Evolutionary conservation across 2,797 vertebrate genomes (phyloP).

Genomic region (Mergus octosetaceus): DNA sequence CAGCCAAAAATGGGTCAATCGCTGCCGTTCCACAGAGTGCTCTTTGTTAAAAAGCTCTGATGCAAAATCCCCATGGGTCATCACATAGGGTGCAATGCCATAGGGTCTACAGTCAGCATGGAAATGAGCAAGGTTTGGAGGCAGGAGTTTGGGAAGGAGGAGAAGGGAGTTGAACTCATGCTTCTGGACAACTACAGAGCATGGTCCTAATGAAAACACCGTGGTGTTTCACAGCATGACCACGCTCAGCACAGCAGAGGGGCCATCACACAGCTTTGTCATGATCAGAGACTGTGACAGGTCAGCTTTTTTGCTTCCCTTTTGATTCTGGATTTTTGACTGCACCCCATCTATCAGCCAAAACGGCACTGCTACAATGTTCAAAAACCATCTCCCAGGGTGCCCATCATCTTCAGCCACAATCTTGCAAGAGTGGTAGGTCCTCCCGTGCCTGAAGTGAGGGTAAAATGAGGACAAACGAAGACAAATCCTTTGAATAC

Average conservation of each 20-base stretch:
- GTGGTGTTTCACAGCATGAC: neutral
- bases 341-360: neutral
- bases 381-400: neutral
- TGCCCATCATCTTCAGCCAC: neutral
- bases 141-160: neutral
- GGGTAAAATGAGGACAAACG: neutral
- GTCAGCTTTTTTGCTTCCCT: neutral
- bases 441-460: neutral
- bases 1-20: neutral
- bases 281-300: neutral
- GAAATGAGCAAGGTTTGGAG: neutral
- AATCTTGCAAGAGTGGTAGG: neutral
- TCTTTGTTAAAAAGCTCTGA: neutral
- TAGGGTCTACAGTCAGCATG: neutral
- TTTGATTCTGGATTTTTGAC: neutral
- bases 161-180: neutral
- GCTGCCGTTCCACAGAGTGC: rapidly evolving
- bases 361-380: too few relatives aligned
- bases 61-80: neutral
- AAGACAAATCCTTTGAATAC: neutral
- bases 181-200: neutral
- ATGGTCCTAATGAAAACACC: neutral
- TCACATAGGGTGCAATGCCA: neutral
- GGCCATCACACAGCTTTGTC: neutral
- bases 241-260: neutral